Evolutionary conservation across 2,888 invertebrate species (phyloP).

Genomic region (Perizoma affinitatum): DNA sequence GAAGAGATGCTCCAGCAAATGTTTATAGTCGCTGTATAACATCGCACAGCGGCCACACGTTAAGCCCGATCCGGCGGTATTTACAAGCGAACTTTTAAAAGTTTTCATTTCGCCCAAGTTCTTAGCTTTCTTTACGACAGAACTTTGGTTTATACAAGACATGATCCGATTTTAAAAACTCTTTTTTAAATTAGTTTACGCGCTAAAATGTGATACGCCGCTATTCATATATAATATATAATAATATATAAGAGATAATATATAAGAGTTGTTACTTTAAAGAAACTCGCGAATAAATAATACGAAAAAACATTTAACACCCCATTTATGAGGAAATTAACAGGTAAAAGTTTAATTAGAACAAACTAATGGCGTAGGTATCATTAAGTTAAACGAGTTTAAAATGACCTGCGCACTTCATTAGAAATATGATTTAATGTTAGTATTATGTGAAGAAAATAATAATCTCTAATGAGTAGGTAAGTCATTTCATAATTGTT

Average conservation of each 20-base stretch:
- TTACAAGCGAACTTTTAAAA: slow-evolving; percentile 42
- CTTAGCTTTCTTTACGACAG: slow-evolving; percentile 37
- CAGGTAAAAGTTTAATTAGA: slow-evolving; percentile 20
- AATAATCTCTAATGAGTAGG: not conserved
- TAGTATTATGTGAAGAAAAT: not conserved
- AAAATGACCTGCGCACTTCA: slow-evolving; percentile 17
- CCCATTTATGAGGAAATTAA: slow-evolving; percentile 22
- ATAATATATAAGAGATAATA: too few relatives aligned
- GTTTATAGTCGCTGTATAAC: slow-evolving; percentile 59
- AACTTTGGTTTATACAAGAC: slow-evolving; percentile 41
- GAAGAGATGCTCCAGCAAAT: slow-evolving; percentile 64
- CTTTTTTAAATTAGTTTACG: slow-evolving; percentile 12
- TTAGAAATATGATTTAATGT: slow-evolving; percentile 9
- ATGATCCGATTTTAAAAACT: slow-evolving; percentile 27
- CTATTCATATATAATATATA: not conserved
- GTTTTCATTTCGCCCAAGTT: slow-evolving; percentile 44
- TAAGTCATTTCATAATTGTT: not conserved
- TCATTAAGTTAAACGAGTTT: slow-evolving; percentile 20
- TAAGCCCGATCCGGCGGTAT: slow-evolving; percentile 40
- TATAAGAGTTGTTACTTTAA: slow-evolving; percentile 2
- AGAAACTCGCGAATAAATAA: slow-evolving; percentile 11
- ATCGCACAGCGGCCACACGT: slow-evolving; percentile 59
- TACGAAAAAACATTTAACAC: slow-evolving; percentile 2
- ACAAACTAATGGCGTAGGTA: slow-evolving; percentile 21
- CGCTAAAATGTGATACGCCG: slow-evolving; percentile 6